Base-by-base conservation (phyloP, 1,140 invertebrate genomes). In the Lasioglossum baleicum region DNA sequence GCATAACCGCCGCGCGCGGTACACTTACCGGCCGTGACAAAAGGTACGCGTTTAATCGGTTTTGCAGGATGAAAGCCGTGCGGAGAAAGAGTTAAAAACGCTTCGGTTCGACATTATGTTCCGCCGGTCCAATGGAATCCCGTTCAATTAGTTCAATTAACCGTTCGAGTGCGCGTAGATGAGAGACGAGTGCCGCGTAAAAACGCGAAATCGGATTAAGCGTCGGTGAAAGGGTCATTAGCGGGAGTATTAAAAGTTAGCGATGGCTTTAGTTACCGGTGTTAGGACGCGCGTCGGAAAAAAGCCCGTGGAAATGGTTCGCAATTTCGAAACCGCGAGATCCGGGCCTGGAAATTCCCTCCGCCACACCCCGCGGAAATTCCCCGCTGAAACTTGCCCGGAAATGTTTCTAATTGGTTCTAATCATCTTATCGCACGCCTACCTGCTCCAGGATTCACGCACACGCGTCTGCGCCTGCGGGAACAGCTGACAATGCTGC, bases 131-230 rank as follows among this genome's bases (percentile, higher is more conserved):
- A 67, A 85, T 75, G 79, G 73, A 67, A 84, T 75, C 79, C 26
- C 56, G 65, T 85, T 75, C 83, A 81, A 84, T 85, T 85, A 85
- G 61, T 44, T 74, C 74, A 81, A 81, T 85, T 85, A 85, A 85
- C 83, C 40, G 51, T 63, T 74, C 65, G 26, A 42, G 64, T n/a
- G 63, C 51, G 44, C 40, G 42, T 53, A 56, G 65, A 20, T 11
- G 68, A 56, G 61, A 48, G 44, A n/a, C 66, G 65, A 65, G 69
- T 65, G 72, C 17, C 78, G 42, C 42, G 63, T 75, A 82, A 83
- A 83, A 88, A 86, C 81, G 71, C 70, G 53, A 87, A 89, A 87
- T 87, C 82, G 79, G 81, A 88, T 87, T 86, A 82, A 79, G 61
- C 56, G 73, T 26, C 64, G 74, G 65, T 81, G 75, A 87, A 88